Evolutionary conservation across 2,797 vertebrate genomes (phyloP).

Genomic region (Chloroceryle inda): DNA sequence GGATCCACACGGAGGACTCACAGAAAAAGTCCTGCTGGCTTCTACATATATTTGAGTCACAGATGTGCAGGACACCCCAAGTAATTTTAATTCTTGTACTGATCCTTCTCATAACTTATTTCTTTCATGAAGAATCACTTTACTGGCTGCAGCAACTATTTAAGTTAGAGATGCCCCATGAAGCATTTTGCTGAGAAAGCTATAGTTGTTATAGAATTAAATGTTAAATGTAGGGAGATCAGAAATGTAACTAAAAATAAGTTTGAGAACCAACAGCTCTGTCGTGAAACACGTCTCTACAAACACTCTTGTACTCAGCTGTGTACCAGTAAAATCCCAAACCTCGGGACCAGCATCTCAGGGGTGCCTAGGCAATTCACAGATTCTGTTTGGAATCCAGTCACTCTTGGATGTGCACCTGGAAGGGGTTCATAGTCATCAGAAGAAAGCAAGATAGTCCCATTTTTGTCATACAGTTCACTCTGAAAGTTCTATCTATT

Average conservation of each 20-base stretch:
- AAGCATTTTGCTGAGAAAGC: neutral
- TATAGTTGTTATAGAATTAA: neutral
- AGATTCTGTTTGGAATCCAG: neutral
- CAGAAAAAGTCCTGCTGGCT: neutral
- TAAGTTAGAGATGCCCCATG: neutral
- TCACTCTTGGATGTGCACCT: neutral
- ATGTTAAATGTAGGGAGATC: neutral
- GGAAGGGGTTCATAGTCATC: neutral
- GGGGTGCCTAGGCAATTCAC: neutral
- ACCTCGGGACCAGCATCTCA: neutral
- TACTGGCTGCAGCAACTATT: neutral
- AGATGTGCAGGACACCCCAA: constrained; percentile 69
- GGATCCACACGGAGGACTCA: neutral
- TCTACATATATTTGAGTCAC: constrained; percentile 64
- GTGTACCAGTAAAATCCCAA: neutral
- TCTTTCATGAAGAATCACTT: neutral
- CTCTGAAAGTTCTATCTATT: neutral
- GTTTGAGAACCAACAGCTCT: neutral
- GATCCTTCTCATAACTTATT: neutral
- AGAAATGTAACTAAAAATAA: neutral
- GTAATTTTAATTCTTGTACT: neutral
- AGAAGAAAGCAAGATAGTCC: neutral
- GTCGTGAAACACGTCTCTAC: neutral
- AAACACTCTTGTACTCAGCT: neutral
- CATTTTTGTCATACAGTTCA: neutral